These are phyloP conservation scores for Taphrorychus bicolor DNA, from an alignment of 2,888 invertebrate genomes.

Conservation along the genomic window DNA sequence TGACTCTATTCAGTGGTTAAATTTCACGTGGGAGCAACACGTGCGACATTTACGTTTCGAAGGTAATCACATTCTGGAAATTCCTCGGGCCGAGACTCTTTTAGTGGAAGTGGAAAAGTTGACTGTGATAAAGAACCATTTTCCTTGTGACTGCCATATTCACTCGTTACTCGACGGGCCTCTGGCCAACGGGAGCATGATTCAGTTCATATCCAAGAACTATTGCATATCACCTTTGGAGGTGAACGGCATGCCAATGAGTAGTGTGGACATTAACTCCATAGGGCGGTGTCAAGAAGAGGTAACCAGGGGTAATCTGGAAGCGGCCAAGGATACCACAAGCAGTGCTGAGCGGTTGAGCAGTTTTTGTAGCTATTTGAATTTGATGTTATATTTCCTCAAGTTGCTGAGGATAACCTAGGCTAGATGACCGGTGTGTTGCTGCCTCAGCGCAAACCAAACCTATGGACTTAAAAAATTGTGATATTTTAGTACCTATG, in stretches of 20 bases:
- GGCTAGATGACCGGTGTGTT: constrained; percentile 26
- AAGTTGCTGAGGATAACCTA: constrained; percentile 35
- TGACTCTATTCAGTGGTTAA: constrained; percentile 79
- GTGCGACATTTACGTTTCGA: constrained; percentile 76
- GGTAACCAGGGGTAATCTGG: constrained; percentile 71
- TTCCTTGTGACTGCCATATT: constrained; percentile 87
- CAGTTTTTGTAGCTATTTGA: constrained; percentile 34
- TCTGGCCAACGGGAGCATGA: constrained; percentile 71
- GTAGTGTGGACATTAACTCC: constrained; percentile 69
- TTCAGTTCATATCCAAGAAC: constrained; percentile 76
- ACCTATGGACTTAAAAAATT: constrained; percentile 33
- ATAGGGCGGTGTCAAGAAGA: constrained; percentile 75
- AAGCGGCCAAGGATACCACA: constrained; percentile 58
- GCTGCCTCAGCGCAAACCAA: constrained; percentile 22
- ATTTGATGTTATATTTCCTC: constrained; percentile 36
- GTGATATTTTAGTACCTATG: constrained; percentile 20
- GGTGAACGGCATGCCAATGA: constrained; percentile 80
- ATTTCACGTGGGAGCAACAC: constrained; percentile 73
- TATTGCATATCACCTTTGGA: constrained; percentile 87
- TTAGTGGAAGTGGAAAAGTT: constrained; percentile 75
- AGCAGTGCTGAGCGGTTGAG: constrained; percentile 24
- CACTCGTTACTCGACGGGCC: constrained; percentile 80
- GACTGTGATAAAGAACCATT: constrained; percentile 79
- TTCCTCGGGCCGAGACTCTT: constrained; percentile 72
- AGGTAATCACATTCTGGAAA: constrained; percentile 84